A percentile compares a stretch with the other conserved stretches of the same genome.
These are phyloP conservation scores for Muscicapa striata DNA, from an alignment of 2,797 vertebrate genomes.

Conservation along the genomic window DNA sequence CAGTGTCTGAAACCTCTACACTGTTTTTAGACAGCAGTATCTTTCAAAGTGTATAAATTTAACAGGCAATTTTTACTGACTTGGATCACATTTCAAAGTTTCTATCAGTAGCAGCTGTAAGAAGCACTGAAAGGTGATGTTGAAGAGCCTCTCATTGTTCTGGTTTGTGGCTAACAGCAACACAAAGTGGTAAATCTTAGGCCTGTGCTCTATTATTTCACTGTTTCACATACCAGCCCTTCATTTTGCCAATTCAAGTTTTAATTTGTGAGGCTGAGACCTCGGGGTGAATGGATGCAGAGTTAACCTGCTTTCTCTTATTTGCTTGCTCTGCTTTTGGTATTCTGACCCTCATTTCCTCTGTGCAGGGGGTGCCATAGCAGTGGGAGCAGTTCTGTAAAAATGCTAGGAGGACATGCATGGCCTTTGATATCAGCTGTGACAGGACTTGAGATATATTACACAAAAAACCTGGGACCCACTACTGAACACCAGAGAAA, in stretches of 20 bases:
- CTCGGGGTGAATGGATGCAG: background rate
- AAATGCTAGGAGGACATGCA: background rate
- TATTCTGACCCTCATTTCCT: background rate
- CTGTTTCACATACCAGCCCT: background rate
- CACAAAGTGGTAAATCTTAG: background rate
- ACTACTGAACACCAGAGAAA: background rate
- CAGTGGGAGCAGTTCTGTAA: background rate
- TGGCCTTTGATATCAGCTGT: background rate
- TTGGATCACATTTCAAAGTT: background rate
- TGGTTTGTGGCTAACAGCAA: background rate
- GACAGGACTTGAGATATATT: rapidly evolving
- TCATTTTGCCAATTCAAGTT: background rate
- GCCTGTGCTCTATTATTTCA: rapidly evolving
- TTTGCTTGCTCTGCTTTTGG: background rate
- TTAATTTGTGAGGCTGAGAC: background rate
- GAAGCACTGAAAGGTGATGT: background rate
- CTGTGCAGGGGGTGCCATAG: background rate
- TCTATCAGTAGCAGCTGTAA: background rate
- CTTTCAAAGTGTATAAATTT: background rate
- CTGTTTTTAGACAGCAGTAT: background rate
- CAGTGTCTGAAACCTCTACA: background rate
- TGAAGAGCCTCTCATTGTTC: background rate
- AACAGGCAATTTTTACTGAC: background rate
- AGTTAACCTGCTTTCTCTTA: background rate
- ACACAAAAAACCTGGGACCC: background rate